These are phyloP conservation scores for Colistium nudipinnis DNA, from an alignment of 2,113 vertebrate genomes.

Conservation along the genomic window DNA sequence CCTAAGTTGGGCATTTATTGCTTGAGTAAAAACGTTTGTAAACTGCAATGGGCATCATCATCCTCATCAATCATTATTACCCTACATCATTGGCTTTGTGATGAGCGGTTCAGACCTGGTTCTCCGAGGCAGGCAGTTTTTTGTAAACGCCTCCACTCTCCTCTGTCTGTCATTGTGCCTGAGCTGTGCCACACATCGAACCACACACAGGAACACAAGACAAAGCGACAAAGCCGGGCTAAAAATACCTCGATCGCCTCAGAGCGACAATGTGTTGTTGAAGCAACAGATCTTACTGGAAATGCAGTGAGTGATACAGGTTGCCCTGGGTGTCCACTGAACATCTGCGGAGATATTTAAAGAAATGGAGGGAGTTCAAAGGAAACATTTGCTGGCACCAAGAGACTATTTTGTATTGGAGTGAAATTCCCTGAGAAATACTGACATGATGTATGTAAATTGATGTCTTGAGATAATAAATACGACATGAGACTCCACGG, in stretches of 20 bases:
- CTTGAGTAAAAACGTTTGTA: neutral
- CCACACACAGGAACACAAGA: slow-evolving; percentile 72
- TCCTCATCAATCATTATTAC: too few relatives aligned
- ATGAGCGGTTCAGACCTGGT: slow-evolving; percentile 45
- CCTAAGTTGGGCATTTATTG: too few relatives aligned
- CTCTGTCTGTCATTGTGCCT: slow-evolving; percentile 46
- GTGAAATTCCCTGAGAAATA: neutral
- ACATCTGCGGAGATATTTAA: too few relatives aligned
- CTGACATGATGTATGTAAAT: neutral
- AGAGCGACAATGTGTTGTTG: slow-evolving; percentile 35
- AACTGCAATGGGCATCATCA: too few relatives aligned
- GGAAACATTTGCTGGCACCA: neutral
- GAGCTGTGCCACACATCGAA: slow-evolving; percentile 58
- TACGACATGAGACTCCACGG: too few relatives aligned
- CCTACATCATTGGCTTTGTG: slow-evolving; percentile 21
- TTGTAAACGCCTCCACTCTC: slow-evolving; percentile 75
- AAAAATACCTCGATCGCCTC: slow-evolving; percentile 60
- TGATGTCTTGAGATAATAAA: too few relatives aligned
- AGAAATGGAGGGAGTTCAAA: neutral
- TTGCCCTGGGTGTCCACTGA: slow-evolving; percentile 30
- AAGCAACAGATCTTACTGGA: slow-evolving; percentile 62
- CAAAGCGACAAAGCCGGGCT: slow-evolving; percentile 48
- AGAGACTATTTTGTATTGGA: neutral
- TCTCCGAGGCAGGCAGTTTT: slow-evolving; percentile 56
- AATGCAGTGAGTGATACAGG: slow-evolving; percentile 17